Conservation (phyloP, 1,140 invertebrate genomes). For the Dendrolimus punctatus region DNA sequence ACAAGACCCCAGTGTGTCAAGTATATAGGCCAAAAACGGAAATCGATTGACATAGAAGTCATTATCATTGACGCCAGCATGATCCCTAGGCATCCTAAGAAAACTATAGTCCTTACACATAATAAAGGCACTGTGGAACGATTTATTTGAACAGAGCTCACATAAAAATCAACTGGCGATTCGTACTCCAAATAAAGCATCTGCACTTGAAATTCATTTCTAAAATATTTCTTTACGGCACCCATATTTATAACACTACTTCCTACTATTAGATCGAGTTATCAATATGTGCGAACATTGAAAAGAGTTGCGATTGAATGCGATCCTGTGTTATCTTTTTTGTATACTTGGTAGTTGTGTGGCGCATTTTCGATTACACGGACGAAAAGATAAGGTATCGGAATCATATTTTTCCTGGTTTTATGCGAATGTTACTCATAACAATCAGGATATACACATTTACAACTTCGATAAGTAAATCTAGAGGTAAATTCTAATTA, state of each 20-base stretch:
- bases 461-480: too few species aligned
- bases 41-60: conserved; percentile 2
- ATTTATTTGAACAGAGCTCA: conserved; percentile 40
- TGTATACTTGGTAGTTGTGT: conserved; percentile 10
- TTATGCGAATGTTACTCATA: conserved; percentile 2
- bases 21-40: conserved; percentile 38
- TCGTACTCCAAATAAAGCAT: conserved; percentile 39
- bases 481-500: too few species aligned
- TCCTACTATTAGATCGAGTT: background rate
- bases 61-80: conserved; percentile 32
- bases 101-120: conserved; percentile 33
- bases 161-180: conserved; percentile 36
- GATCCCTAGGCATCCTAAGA: conserved; percentile 32
- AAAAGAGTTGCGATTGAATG: conserved; percentile 1
- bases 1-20: conserved; percentile 54
- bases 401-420: conserved; percentile 7
- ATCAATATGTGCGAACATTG: conserved; percentile 1
- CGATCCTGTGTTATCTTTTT: conserved; percentile 14
- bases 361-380: conserved; percentile 7
- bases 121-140: conserved; percentile 32
- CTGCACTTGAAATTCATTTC: conserved; percentile 26
- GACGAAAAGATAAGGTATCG: conserved; percentile 12
- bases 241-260: conserved; percentile 29
- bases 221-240: conserved; percentile 39
- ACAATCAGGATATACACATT: too few species aligned